Conservation (phyloP, 30 jellyfish, hydroid and myxozoan genomes). For the Aurelia sp. region DNA sequence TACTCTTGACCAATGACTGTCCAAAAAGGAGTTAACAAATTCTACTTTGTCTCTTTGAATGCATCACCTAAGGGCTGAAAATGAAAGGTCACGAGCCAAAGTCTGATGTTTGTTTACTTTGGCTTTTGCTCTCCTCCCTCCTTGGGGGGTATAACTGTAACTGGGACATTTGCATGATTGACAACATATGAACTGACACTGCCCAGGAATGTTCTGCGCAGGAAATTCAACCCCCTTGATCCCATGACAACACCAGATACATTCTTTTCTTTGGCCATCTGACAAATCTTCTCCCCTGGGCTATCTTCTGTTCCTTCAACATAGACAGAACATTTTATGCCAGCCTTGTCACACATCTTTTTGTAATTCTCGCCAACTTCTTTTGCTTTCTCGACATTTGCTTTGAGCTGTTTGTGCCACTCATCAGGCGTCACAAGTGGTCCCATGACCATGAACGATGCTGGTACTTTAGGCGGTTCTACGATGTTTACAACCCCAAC, state of each 20-base stretch:
- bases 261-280: slow-evolving; percentile 63
- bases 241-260: slow-evolving; percentile 88
- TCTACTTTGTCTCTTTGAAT: no score
- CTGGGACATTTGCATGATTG: slow-evolving; percentile 72
- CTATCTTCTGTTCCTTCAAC: slow-evolving; percentile 57
- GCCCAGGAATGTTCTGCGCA: slow-evolving; percentile 86
- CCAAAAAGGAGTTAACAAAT: no score
- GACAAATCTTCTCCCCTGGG: slow-evolving; percentile 84
- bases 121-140: slow-evolving; percentile 17
- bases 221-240: slow-evolving; percentile 83
- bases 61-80: no score
- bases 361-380: slow-evolving; percentile 42
- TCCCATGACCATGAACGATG: slow-evolving; percentile 76
- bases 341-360: slow-evolving; percentile 52
- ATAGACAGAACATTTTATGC: slow-evolving; percentile 46
- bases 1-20: no score
- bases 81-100: no score
- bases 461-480: slow-evolving; percentile 83
- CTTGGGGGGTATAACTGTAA: slow-evolving; percentile 74
- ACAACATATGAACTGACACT: slow-evolving; percentile 88
- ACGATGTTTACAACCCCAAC: slow-evolving; percentile 71
- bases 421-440: slow-evolving; percentile 78
- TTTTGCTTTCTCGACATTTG: slow-evolving; percentile 63
- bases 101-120: no score
- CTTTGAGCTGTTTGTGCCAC: slow-evolving; percentile 72